Evolutionary conservation across 1,140 invertebrate species (phyloP).

Genomic region (Calephelis virginiensis): DNA sequence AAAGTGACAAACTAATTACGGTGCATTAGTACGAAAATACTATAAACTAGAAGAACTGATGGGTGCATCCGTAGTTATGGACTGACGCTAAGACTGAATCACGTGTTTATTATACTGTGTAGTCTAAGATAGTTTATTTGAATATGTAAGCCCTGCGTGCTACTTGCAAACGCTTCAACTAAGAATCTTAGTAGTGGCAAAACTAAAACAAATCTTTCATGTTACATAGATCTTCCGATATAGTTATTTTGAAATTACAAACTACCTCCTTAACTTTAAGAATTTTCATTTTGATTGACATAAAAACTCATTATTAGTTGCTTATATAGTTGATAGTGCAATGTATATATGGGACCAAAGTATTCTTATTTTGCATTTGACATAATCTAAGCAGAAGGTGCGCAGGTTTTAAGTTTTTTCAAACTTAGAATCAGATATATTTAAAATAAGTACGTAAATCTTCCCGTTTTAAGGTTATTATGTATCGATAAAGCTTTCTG

Average conservation of each 20-base stretch:
- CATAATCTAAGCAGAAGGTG: conserved; percentile 23
- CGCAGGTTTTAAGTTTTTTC: neutral
- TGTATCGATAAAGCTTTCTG: conserved; percentile 12
- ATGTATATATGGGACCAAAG: conserved; percentile 63
- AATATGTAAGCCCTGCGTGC: conserved; percentile 57
- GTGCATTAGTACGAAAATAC: conserved; percentile 72
- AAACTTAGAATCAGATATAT: neutral
- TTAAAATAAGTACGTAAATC: neutral
- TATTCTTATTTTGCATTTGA: conserved; percentile 33
- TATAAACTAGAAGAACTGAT: conserved; percentile 63
- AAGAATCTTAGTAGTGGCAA: neutral
- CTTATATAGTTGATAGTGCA: conserved; percentile 28
- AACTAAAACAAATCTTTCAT: conserved; percentile 17
- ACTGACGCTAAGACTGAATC: conserved; percentile 76
- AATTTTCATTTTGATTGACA: conserved; percentile 45
- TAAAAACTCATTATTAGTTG: conserved; percentile 30
- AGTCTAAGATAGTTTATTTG: conserved; percentile 55
- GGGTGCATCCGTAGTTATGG: conserved; percentile 64
- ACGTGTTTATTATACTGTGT: conserved; percentile 60
- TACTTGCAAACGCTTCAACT: conserved; percentile 40
- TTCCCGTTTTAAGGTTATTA: conserved; percentile 16
- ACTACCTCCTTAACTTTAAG: conserved; percentile 74
- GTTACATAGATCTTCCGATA: conserved; percentile 45
- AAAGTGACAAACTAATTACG: conserved; percentile 39
- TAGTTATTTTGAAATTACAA: conserved; percentile 69